phyloP scores from a whole-genome alignment of 2,113 vertebrate genomes.

The Ictalurus furcatus region DNA sequence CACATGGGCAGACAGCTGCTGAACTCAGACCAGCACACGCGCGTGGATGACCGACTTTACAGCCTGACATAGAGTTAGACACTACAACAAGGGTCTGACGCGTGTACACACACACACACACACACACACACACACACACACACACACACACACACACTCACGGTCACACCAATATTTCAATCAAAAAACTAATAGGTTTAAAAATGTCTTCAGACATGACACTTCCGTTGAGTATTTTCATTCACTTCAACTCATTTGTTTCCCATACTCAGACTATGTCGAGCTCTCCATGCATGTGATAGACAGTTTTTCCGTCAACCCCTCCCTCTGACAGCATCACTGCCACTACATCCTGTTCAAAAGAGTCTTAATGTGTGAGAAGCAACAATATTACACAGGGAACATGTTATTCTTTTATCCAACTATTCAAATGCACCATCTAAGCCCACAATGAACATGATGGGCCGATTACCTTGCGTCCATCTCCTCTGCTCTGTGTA shows the following conservation, averaged over 20 bases:
- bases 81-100: constrained; percentile 7
- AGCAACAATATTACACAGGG: neutral
- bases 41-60: constrained; percentile 52
- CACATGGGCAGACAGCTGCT: constrained; percentile 65
- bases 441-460: neutral
- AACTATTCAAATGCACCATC: neutral
- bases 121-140: no score
- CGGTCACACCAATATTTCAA: neutral
- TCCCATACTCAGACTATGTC: neutral
- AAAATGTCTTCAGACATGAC: neutral
- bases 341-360: neutral
- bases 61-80: constrained; percentile 39
- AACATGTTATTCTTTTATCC: neutral
- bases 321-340: neutral
- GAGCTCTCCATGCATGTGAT: no score
- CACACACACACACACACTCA: no score
- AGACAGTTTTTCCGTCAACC: neutral
- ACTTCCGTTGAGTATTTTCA: neutral
- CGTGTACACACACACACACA: neutral
- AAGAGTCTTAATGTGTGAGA: neutral
- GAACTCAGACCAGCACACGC: constrained; percentile 44
- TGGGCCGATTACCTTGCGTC: neutral
- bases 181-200: neutral
- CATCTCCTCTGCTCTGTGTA: neutral
- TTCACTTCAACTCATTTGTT: neutral